These are phyloP conservation scores for Silurus meridionalis DNA, from an alignment of 2,113 vertebrate species.

Conservation along the genomic window DNA sequence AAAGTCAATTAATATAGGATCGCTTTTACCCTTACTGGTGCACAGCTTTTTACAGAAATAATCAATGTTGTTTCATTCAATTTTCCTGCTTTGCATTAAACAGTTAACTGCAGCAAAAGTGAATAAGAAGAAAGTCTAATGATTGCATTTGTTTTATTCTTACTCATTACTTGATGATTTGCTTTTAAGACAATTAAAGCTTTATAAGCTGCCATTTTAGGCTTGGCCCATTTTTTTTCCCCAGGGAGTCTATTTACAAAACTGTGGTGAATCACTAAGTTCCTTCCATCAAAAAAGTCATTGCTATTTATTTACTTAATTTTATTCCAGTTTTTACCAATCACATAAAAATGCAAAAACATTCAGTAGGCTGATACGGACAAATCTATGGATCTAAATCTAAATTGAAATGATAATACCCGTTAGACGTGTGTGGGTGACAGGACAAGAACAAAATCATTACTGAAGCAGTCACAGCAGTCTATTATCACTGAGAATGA, in stretches of 20 bases:
- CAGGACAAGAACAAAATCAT: background rate
- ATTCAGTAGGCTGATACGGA: background rate
- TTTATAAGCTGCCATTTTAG: no score
- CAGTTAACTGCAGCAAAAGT: no score
- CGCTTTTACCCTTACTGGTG: no score
- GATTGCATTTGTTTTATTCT: no score
- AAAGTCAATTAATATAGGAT: no score
- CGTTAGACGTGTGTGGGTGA: background rate
- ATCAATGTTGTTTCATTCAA: no score
- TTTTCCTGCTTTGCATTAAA: no score
- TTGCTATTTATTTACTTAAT: background rate
- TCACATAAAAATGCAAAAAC: background rate
- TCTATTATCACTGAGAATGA: conserved; percentile 30
- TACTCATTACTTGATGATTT: no score
- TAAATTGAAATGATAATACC: background rate
- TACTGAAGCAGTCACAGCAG: conserved; percentile 29
- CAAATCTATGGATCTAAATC: background rate
- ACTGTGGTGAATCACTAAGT: background rate
- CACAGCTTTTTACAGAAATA: no score
- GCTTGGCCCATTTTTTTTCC: no score
- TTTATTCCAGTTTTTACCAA: background rate
- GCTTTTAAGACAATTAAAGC: no score
- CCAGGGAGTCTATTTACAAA: background rate
- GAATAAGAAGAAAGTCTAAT: no score
- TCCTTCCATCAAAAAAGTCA: background rate